phyloP scores from a whole-genome alignment of 2,797 vertebrate genomes.

The Distichodus sexfasciatus region DNA sequence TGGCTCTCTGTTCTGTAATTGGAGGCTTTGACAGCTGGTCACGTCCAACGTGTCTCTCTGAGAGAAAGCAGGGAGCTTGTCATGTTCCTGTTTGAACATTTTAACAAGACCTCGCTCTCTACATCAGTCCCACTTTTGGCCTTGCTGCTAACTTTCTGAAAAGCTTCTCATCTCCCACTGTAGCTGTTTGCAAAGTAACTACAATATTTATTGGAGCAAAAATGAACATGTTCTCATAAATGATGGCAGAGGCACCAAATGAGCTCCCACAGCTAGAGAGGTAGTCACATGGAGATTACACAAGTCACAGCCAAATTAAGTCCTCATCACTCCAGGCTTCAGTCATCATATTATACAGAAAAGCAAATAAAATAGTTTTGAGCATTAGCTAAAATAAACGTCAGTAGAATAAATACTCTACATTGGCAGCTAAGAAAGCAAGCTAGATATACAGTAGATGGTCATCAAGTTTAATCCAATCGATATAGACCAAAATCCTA shows the following conservation, averaged over 20 bases:
- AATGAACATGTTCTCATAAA: conserved; percentile 16
- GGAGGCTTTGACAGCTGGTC: conserved; percentile 33
- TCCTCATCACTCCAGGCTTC: background rate
- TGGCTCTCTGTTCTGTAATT: conserved; percentile 43
- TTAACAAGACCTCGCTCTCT: conserved; percentile 33
- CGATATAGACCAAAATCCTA: too few relatives aligned
- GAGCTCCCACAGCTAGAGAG: background rate
- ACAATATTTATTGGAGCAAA: conserved; percentile 22
- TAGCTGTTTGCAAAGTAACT: conserved; percentile 15
- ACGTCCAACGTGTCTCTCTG: background rate
- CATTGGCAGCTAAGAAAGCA: too few relatives aligned
- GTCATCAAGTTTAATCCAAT: too few relatives aligned
- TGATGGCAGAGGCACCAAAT: background rate
- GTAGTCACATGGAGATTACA: background rate
- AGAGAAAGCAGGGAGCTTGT: conserved; percentile 13
- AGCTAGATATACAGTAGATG: too few relatives aligned
- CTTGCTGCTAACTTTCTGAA: conserved; percentile 11
- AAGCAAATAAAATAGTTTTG: background rate
- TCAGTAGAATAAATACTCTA: too few relatives aligned
- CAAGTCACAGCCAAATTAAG: background rate
- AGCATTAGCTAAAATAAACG: background rate
- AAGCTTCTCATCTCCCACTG: conserved; percentile 14
- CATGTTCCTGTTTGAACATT: conserved; percentile 23
- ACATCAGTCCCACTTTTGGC: conserved; percentile 29
- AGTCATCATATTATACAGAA: background rate